Base-by-base conservation (phyloP, 2,113 vertebrate genomes). In the Isurus oxyrinchus region DNA sequence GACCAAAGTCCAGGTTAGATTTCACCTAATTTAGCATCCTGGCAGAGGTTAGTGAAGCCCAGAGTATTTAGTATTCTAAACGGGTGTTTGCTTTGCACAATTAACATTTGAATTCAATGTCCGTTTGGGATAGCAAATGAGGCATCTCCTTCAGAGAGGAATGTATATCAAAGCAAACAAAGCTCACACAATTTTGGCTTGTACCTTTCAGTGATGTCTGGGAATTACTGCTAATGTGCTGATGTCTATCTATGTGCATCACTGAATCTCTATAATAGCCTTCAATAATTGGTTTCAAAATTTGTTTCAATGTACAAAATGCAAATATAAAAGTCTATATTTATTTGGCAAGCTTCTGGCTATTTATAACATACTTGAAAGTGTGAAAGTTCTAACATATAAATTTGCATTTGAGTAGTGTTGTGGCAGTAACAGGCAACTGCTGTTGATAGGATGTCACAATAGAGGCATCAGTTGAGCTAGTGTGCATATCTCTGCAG, bases 211-310 rank as follows among this genome's bases (percentile, higher is more conserved):
- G 55, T 91, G 88, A 91, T 91, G 27, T 13, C 53, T 61, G 55
- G 88, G 55, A 91, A 59, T 35, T 59, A 13, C 88, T 19, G 4
- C 31, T 57, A 91, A 59, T 61, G 55, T 57, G 55, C 27, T 87
- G 84, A 88, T 59, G 27, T 35, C 4, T 86, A 19, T 23, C 27
- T 5, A 14, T 16, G 55, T 61, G 88, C 88, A 91, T 91, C 88
- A 59, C 25, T 91, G 13, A 91, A 91, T 91, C 27, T 35, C 88
- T 91, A 35, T 91, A 35, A 91, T 16, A 91, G 10, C 55, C 31
- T 91, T 57, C 59, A 61, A 91, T 91, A 91, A 61, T 61, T 91
- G 27, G 27, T 57, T 91, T 91, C 27, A 59, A 87, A 91, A 91
- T 31, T 59, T 91, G 55, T 61, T 91, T 35, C 55, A 59, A 31